phyloP scores from a whole-genome alignment of 2,113 vertebrate genomes.

The Rhinoptilus africanus region DNA sequence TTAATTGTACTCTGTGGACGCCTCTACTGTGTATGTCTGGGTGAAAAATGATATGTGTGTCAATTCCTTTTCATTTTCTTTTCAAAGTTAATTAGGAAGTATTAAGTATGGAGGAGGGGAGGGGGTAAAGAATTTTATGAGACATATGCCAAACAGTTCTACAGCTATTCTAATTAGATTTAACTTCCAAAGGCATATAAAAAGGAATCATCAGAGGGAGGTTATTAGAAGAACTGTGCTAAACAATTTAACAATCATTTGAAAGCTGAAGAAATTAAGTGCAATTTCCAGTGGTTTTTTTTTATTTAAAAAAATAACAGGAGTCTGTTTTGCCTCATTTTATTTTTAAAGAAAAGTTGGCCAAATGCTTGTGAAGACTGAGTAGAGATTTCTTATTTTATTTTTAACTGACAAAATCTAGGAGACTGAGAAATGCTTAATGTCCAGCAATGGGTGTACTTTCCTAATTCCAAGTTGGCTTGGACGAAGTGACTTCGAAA shows the following conservation, averaged over 20 bases:
- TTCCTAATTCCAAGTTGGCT: not conserved
- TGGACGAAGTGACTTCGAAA: not conserved
- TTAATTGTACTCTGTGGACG: not conserved
- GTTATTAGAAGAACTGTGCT: not conserved
- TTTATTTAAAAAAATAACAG: not conserved
- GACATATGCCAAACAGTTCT: slow-evolving; percentile 20
- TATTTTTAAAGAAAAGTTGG: not conserved
- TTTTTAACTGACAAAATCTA: not conserved
- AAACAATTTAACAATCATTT: slow-evolving; percentile 26
- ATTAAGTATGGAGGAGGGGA: slow-evolving; percentile 30
- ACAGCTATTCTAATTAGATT: slow-evolving; percentile 42
- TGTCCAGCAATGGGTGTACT: not conserved
- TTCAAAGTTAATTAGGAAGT: slow-evolving; percentile 54
- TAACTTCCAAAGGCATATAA: not conserved
- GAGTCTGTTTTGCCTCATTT: not conserved
- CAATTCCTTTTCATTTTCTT: slow-evolving; percentile 33
- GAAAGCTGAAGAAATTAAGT: not conserved
- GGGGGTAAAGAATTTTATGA: slow-evolving; percentile 33
- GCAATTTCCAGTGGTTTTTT: not conserved
- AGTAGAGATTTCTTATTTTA: not conserved
- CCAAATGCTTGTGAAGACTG: not conserved
- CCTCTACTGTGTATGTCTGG: not conserved
- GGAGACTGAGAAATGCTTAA: not conserved
- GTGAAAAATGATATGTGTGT: not conserved
- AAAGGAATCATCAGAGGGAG: not conserved